These are phyloP conservation scores for Chelonia mydas DNA, from an alignment of 2,797 vertebrate species.

Conservation along the genomic window DNA sequence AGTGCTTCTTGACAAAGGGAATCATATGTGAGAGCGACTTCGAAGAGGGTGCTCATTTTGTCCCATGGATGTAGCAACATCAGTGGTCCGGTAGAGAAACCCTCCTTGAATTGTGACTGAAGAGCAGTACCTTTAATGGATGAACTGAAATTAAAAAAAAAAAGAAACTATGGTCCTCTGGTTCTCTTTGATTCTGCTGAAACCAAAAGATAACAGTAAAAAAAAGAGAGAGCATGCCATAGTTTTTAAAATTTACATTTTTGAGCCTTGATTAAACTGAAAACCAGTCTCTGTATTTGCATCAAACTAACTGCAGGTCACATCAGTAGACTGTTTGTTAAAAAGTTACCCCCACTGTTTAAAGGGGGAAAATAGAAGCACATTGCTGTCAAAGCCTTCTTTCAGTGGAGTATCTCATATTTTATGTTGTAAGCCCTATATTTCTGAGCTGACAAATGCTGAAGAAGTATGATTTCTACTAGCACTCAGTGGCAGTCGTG, in stretches of 20 bases:
- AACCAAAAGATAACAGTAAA: background rate
- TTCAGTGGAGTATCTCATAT: fast-evolving
- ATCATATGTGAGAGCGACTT: too few relatives aligned
- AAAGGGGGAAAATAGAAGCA: background rate
- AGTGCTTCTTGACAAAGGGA: background rate
- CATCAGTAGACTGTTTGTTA: background rate
- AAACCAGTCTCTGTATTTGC: background rate
- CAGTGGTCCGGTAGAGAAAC: background rate
- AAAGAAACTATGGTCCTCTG: background rate
- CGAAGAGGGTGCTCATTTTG: background rate
- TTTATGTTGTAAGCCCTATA: background rate
- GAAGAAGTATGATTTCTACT: background rate
- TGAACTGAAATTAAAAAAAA: background rate
- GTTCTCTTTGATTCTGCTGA: background rate
- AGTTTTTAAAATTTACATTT: conserved; percentile 3
- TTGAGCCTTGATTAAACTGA: fast-evolving
- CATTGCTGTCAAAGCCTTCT: background rate
- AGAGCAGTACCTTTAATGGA: background rate
- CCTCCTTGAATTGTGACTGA: background rate
- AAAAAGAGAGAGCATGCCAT: background rate
- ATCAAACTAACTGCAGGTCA: background rate
- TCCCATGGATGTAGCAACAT: background rate
- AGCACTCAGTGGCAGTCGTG: background rate
- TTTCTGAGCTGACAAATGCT: background rate
- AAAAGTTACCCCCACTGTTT: background rate